Evolutionary conservation across 2,888 invertebrate species (phyloP), one percentile per base, ranked within the genome.

Genomic region (Plebejus melissa): DNA sequence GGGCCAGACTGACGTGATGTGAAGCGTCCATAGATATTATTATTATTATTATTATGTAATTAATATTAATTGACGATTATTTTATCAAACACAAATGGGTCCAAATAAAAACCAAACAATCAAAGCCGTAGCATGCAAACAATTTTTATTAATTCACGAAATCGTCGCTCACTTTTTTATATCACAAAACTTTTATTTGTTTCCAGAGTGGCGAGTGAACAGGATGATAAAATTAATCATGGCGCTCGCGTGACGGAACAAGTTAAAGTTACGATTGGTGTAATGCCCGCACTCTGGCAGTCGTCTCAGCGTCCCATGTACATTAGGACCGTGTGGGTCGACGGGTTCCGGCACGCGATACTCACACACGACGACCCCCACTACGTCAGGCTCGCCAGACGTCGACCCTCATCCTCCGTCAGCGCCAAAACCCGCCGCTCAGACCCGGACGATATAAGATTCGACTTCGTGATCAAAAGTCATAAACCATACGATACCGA

Each of bases 301-400:
- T 93, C 95, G 80, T 95, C 95, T 78, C 94, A 94, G 86, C 91
- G 94, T 79, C 95, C 95, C 83, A 89, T 95, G 86, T 95, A 95
- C 86, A 91, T 95, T 79, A 92, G 94, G 82, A 95, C 95, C 71
- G 94, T 95, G 75, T 97, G 97, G 97, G 94, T 96, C 77, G 95
- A 96, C 83, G 96, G 96, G 32, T 94, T 95, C 81, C 94, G 96
- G 79, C 96, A 96, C 90, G 96, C 96, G 28, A 94, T 96, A 74
- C 90, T 96, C 74, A 94, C 95, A 6, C 90, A 94, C 77, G 95
- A 96, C 88, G 96, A 96, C 86, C 95, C 94, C 0, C 87, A 88
- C 80, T 85, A 87, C 76, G 81, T 87, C 22, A 88, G 86, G 77
- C 81, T 80, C 79, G 75, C 87, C 78, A 83, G 85, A 79, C 79